Evolutionary conservation across 2,888 invertebrate genomes (phyloP).

Genomic region (Syrista parreyssii): DNA sequence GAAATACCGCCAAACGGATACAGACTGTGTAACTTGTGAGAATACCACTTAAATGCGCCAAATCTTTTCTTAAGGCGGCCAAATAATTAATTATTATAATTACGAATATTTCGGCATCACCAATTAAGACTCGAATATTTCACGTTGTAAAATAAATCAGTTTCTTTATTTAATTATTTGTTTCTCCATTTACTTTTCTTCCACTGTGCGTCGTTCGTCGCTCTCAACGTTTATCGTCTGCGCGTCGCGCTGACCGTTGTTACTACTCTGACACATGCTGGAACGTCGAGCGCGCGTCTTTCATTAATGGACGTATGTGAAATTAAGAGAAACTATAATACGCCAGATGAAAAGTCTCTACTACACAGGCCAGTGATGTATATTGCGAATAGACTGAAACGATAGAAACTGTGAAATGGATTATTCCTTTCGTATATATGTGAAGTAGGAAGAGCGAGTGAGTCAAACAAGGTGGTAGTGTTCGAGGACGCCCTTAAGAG

Average conservation of each 20-base stretch:
- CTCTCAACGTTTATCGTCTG: no score
- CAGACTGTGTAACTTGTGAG: constrained; percentile 14
- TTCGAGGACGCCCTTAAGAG: no score
- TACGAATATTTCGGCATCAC: constrained; percentile 58
- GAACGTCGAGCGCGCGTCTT: neutral
- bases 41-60: no score
- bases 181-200: constrained; percentile 32
- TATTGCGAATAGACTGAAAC: constrained; percentile 19
- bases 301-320: neutral
- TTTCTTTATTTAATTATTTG: constrained; percentile 41
- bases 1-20: constrained; percentile 1
- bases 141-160: constrained; percentile 49
- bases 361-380: constrained; percentile 59
- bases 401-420: constrained; percentile 62
- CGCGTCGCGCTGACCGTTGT: neutral
- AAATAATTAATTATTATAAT: constrained; percentile 1
- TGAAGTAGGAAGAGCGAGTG: no score
- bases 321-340: constrained; percentile 15
- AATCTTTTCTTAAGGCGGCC: no score
- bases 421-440: constrained; percentile 31
- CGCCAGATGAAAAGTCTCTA: constrained; percentile 33
- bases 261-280: constrained; percentile 11
- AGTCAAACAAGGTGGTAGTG: no score
- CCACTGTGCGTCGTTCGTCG: constrained; percentile 24
- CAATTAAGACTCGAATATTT: constrained; percentile 42